phyloP scores from a whole-genome alignment of 2,797 vertebrate genomes.

The Chaenodraco wilsoni region DNA sequence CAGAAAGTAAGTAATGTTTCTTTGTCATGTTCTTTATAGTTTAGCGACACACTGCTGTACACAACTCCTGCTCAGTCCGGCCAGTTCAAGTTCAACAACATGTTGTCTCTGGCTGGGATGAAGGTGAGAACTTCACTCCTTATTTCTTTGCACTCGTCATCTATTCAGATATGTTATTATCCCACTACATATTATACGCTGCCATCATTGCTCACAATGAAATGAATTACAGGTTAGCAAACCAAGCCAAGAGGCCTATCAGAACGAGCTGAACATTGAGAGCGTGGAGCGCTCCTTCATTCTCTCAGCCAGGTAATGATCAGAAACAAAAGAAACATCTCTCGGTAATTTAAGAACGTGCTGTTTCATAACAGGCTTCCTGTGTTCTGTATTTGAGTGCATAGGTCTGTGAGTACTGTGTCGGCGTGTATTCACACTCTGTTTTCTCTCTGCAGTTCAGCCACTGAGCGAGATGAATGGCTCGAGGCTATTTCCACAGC shows the following conservation, averaged over 20 bases:
- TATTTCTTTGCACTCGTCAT: background rate
- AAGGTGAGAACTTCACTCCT: conserved; percentile 84
- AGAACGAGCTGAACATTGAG: conserved; percentile 96
- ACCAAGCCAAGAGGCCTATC: conserved; percentile 93
- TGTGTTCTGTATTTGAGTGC: background rate
- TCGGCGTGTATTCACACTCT: conserved; percentile 1
- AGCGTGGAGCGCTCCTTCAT: conserved; percentile 98
- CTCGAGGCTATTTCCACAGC: conserved; percentile 92
- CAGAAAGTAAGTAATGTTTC: conserved; percentile 5
- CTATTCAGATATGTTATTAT: background rate
- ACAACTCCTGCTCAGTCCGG: conserved; percentile 92
- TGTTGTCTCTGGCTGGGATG: conserved; percentile 93
- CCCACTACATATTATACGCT: background rate
- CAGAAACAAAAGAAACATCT: conserved; percentile 8
- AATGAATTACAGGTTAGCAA: conserved; percentile 90
- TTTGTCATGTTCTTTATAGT: conserved; percentile 80
- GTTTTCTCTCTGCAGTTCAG: conserved; percentile 84
- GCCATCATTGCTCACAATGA: conserved; percentile 22
- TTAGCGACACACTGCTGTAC: conserved; percentile 94
- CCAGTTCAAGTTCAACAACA: conserved; percentile 94
- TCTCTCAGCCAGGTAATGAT: conserved; percentile 91
- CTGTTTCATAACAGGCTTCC: background rate
- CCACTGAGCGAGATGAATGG: conserved; percentile 93
- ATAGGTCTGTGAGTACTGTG: background rate
- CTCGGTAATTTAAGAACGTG: background rate